phyloP scores from a whole-genome alignment of 2,797 vertebrate species.

The Rhincodon typus region DNA sequence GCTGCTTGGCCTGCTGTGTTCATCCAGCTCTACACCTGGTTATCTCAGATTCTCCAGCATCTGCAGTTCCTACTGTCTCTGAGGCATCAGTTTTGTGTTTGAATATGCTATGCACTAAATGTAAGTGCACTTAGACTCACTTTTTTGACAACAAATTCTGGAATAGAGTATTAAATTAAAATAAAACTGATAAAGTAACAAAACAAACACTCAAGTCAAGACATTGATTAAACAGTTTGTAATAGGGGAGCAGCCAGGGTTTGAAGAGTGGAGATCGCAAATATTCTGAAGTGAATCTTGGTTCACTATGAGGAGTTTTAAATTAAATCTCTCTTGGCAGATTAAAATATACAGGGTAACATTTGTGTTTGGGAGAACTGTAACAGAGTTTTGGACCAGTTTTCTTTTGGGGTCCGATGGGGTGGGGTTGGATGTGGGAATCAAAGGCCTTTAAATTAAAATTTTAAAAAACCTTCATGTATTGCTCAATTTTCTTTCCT shows the following conservation, averaged over 20 bases:
- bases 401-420: no score
- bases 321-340: background rate
- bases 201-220: background rate
- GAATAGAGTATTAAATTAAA: background rate
- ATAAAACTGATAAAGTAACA: background rate
- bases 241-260: background rate
- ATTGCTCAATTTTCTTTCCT: no score
- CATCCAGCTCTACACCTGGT: no score
- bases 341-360: background rate
- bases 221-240: background rate
- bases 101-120: background rate
- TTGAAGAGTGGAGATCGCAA: background rate
- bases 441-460: background rate
- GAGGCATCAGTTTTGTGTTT: background rate
- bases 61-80: no score
- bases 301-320: background rate
- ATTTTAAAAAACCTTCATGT: background rate
- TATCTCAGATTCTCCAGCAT: no score
- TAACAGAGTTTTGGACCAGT: background rate
- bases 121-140: background rate
- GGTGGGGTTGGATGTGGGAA: background rate
- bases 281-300: background rate
- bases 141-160: background rate
- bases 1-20: no score
- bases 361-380: background rate